Base-by-base conservation (phyloP, 2,888 invertebrate genomes). In the Ichneumoninae sp. region DNA sequence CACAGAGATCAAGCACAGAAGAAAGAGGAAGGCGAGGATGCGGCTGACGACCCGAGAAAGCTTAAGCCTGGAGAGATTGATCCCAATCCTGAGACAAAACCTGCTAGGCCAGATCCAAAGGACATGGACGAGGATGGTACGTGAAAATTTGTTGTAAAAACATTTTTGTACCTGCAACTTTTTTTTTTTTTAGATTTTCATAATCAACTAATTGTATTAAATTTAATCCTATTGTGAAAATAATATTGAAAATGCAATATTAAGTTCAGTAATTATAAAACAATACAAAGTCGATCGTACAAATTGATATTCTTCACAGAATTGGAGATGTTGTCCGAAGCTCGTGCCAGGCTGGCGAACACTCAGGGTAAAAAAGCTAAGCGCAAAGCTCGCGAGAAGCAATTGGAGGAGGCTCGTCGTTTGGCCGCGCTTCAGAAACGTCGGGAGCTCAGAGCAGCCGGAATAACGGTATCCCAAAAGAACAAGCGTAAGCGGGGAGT, bases 41-140 rank as follows among this genome's bases (percentile, higher is more conserved):
- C 96, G 83, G 96, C 96, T 50, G 98, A 98, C 94, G 99, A 99
- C 94, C 99, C 99, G 0, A 95, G 99, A 50, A 99, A 99, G 93
- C 95, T 99, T 60, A 99, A 99, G 93, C 99, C 99, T 0, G 99
- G 99, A 36, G 99, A 99, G 95, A 99, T 99, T 91, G 99, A 99
- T 94, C 99, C 99, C 0, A 99, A 99, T 94, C 99, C 99, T 10
- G 99, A 99, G 94, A 99, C 99, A 0, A 99, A 99, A 94, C 99
- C 99, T 3, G 99, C 99, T 0, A 95, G 99, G 73, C 99, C 99
- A 0, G 99, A 99, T 95, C 99, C 99, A 1, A 98, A 99, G 91
- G 99, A 99, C 92, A 99, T 99, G 99, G 99, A 99, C 94, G 99
- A 99, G 96, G 99, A 99, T 95, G 99, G 98, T 98, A 94, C n/a